phyloP scores from a whole-genome alignment of 2,797 vertebrate species.

The Vireo griseus region DNA sequence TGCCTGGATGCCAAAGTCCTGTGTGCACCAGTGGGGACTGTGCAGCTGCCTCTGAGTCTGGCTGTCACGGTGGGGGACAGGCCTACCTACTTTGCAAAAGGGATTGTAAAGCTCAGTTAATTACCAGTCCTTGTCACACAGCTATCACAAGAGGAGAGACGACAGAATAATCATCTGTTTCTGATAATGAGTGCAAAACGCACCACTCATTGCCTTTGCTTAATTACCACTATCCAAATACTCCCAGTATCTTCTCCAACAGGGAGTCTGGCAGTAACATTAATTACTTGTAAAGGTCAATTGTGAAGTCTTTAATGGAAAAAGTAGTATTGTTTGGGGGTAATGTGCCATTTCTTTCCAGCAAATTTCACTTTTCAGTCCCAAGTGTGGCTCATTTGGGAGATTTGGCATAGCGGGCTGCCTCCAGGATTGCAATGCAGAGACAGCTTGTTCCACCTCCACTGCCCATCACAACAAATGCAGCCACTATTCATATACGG shows the following conservation, averaged over 20 bases:
- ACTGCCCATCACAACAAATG: not conserved
- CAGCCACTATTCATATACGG: not conserved
- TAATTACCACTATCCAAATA: slow-evolving; percentile 60
- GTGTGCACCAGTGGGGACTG: not conserved
- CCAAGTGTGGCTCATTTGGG: not conserved
- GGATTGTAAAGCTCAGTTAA: slow-evolving; percentile 44
- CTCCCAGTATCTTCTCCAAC: slow-evolving; percentile 32
- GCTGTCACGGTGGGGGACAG: not conserved
- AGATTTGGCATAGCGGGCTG: slow-evolving; percentile 4
- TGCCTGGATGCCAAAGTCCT: not conserved
- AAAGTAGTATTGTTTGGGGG: slow-evolving; percentile 38
- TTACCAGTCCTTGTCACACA: slow-evolving; percentile 37
- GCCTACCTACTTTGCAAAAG: not conserved
- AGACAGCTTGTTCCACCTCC: not conserved
- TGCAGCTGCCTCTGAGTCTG: not conserved
- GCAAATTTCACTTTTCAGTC: slow-evolving; percentile 32
- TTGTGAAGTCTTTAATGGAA: slow-evolving; percentile 50
- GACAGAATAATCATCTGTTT: slow-evolving; percentile 54
- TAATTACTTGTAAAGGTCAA: slow-evolving; percentile 70
- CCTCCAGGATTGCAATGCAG: not conserved
- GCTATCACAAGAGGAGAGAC: slow-evolving; percentile 28
- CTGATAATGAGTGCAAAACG: slow-evolving; percentile 23
- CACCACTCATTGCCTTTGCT: slow-evolving; percentile 50
- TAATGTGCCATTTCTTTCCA: slow-evolving; percentile 47
- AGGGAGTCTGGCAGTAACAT: slow-evolving; percentile 47